phyloP scores from a whole-genome alignment of 2,888 invertebrate species.

The Volucella bombylans region DNA sequence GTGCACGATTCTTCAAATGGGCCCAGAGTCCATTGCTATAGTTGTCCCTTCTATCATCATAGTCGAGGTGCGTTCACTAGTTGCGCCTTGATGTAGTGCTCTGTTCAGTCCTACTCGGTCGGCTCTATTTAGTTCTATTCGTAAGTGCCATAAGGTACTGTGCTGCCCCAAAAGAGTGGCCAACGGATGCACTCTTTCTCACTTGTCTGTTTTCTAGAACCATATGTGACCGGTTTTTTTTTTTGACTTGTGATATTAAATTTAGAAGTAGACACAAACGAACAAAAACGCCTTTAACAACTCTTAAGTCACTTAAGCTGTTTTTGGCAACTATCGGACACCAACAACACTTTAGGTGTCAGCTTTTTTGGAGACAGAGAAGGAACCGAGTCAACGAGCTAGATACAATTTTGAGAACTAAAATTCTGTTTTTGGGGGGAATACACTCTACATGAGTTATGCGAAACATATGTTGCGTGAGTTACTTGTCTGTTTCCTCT shows the following conservation, averaged over 20 bases:
- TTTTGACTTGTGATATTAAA: constrained; percentile 49
- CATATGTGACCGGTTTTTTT: constrained; percentile 31
- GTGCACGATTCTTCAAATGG: constrained; percentile 43
- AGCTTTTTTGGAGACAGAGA: background rate
- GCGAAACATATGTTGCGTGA: constrained; percentile 53
- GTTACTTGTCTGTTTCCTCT: constrained; percentile 1
- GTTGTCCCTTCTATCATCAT: background rate
- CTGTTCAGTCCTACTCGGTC: too few relatives aligned
- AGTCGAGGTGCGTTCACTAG: background rate
- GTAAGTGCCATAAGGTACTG: constrained; percentile 16
- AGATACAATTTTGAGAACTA: background rate
- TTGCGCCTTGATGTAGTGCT: constrained; percentile 1
- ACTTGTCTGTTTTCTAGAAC: background rate
- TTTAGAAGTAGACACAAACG: constrained; percentile 31
- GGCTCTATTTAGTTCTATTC: constrained; percentile 11
- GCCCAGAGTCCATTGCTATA: background rate
- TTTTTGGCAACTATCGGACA: constrained; percentile 55
- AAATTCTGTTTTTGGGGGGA: constrained; percentile 19
- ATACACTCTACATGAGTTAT: constrained; percentile 45
- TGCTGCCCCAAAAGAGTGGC: constrained; percentile 32
- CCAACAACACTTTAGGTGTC: constrained; percentile 7
- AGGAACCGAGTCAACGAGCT: background rate
- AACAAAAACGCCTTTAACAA: constrained; percentile 8
- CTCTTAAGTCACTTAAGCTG: constrained; percentile 32
- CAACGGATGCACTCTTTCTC: constrained; percentile 45